Evolutionary conservation across 2,113 vertebrate genomes (phyloP).

Genomic region (Mus pahari): DNA sequence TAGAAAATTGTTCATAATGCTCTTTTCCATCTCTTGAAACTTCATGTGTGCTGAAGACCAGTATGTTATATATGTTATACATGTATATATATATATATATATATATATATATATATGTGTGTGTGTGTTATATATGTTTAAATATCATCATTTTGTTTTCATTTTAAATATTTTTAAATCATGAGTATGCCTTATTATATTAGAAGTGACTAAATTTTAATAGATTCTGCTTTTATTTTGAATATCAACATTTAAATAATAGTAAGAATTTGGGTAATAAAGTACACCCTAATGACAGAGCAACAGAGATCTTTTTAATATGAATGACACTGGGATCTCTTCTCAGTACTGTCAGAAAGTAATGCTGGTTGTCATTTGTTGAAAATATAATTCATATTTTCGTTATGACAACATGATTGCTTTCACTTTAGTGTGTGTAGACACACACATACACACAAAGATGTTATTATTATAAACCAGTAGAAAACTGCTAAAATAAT

Average conservation of each 20-base stretch:
- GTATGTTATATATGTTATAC: neutral
- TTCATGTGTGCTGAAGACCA: neutral
- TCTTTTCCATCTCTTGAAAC: neutral
- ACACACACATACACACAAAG: neutral
- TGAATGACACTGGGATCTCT: neutral
- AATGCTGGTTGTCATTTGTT: neutral
- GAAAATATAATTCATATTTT: neutral
- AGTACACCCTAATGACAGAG: neutral
- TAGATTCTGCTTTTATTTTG: neutral
- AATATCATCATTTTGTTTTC: neutral
- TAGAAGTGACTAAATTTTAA: neutral
- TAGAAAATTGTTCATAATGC: neutral
- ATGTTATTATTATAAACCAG: neutral
- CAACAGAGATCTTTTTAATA: neutral
- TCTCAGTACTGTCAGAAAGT: neutral
- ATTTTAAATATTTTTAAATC: neutral
- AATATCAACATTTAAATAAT: neutral
- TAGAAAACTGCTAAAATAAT: neutral
- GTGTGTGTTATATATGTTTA: neutral
- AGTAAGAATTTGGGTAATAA: neutral
- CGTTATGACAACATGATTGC: neutral
- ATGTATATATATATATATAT: no score
- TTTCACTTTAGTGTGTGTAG: neutral
- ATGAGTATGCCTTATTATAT: neutral
- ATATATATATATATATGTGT: neutral